Evolutionary conservation across 2,113 vertebrate species (phyloP), one percentile per base, ranked within the genome.

Genomic region (Amazona vittata): DNA sequence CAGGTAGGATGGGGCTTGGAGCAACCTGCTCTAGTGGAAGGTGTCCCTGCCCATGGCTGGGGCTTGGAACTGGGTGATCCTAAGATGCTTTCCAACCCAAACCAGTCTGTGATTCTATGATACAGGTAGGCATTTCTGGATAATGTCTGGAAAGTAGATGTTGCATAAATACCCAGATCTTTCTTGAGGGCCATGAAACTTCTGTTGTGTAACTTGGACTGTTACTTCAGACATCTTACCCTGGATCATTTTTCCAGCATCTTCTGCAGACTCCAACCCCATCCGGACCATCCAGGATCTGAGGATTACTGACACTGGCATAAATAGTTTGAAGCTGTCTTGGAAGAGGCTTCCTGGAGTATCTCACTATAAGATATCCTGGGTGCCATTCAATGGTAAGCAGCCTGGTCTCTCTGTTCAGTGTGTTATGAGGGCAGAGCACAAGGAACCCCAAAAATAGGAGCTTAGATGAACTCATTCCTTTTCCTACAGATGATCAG

Each of bases 291-390:
- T 99, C 50, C 98, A 77, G 62, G 98, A 98, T 31, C 94, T 99
- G 91, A 98, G 98, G 79, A 97, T 99, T 75, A 94, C 98, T 3
- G 97, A 98, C 75, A 90, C 97, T 11, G 97, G 97, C 4, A 80
- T 97, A 3, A 98, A 97, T 75, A 98, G 86, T 50, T 97, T 99
- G 86, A 97, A 97, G 53, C 79, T 99, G 68, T 96, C 98, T 64
- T 99, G 99, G 99, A 98, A 64, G 91, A 98, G 93, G 90, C 97
- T 97, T n/a, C 89, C 98, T 24, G 93, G 98, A 18, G 96, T 98
- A 21, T 98, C 98, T 60, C 97, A 98, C 18, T 99, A 99, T 90
- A 98, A 96, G 96, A 98, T 99, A 89, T 98, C 98, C 92, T 99
- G 99, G 99, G 95, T 90, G 33, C 98, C 97, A 16, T 97, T 98